phyloP scores from a whole-genome alignment of 2,113 vertebrate genomes.

The Syrmaticus mikado region DNA sequence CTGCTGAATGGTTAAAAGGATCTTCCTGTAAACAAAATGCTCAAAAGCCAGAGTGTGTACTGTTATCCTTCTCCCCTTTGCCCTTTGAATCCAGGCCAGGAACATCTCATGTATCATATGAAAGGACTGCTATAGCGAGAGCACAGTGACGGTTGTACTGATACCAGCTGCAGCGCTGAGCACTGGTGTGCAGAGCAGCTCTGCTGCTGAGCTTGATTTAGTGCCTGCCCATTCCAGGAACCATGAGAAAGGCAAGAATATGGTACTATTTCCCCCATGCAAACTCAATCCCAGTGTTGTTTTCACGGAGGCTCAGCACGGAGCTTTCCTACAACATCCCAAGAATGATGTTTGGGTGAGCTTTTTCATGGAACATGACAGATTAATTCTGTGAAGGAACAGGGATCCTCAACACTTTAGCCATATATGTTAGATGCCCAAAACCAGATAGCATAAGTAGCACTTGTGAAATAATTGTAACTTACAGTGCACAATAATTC shows the following conservation, averaged over 20 bases:
- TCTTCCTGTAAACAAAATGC: slow-evolving; percentile 50
- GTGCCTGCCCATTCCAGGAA: neutral
- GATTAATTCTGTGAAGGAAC: neutral
- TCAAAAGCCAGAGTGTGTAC: slow-evolving; percentile 1
- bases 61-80: slow-evolving; percentile 43
- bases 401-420: neutral
- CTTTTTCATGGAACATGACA: neutral
- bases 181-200: neutral
- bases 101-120: slow-evolving; percentile 17
- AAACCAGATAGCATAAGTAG: neutral
- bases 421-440: neutral
- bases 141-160: neutral
- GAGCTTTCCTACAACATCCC: neutral
- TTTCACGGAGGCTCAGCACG: neutral
- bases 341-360: neutral
- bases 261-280: neutral
- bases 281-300: neutral
- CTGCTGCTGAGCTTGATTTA: neutral
- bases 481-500: neutral
- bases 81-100: slow-evolving; percentile 52
- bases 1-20: slow-evolving; percentile 45
- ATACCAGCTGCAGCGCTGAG: slow-evolving; percentile 5
- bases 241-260: neutral
- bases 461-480: neutral
- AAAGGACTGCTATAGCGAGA: neutral